Conservation (phyloP, 2,113 vertebrate species). For the Corythoichthys intestinalis region DNA sequence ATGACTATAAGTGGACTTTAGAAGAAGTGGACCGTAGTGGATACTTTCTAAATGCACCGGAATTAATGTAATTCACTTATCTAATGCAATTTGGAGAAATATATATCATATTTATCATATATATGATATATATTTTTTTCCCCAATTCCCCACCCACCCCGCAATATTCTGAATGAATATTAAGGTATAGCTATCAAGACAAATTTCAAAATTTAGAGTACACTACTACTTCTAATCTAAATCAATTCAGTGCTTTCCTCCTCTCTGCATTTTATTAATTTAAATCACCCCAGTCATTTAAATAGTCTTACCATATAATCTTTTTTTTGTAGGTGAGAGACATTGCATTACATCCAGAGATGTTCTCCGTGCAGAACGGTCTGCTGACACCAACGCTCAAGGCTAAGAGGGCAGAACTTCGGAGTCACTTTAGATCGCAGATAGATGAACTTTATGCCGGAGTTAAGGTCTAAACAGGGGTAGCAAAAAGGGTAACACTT, state of each 20-base stretch:
- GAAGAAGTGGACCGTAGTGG: no score
- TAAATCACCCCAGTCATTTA: neutral
- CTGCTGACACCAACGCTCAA: constrained; percentile 95
- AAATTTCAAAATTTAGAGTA: neutral
- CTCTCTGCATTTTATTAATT: neutral
- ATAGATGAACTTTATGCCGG: constrained; percentile 88
- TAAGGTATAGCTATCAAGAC: neutral
- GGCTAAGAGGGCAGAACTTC: constrained; percentile 84
- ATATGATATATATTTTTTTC: no score
- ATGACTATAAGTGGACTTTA: no score
- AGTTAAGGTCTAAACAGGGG: constrained; percentile 76
- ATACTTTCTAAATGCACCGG: no score
- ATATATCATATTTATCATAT: no score
- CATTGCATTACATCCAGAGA: constrained; percentile 78
- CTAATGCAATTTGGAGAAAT: no score
- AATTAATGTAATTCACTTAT: no score
- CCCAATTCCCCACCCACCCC: no score
- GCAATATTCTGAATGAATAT: no score
- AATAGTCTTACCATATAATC: neutral
- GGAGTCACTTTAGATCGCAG: constrained; percentile 79
- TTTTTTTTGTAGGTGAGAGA: constrained; percentile 79
- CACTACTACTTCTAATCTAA: neutral
- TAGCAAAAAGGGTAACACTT: constrained; percentile 6
- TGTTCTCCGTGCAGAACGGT: constrained; percentile 90
- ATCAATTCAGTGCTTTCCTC: neutral